Conservation (phyloP, 1,140 invertebrate genomes). For the Drosophila asahinai region DNA sequence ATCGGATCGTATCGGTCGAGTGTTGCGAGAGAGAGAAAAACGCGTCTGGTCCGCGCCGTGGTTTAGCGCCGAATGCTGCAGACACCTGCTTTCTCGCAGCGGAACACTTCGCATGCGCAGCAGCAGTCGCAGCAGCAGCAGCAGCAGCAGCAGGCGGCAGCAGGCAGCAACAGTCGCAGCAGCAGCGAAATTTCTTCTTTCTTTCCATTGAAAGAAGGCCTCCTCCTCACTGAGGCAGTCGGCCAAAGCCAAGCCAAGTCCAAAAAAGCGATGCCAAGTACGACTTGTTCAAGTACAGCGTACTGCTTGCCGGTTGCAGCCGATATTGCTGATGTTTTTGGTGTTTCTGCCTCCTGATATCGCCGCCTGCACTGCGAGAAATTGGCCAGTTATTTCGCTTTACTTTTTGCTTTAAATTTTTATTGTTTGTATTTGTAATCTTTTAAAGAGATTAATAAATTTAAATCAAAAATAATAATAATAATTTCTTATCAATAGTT, state of each 20-base stretch:
- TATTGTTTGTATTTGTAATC: no score
- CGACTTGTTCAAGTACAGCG: conserved; percentile 50
- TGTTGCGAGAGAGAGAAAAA: conserved; percentile 56
- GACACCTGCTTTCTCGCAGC: conserved; percentile 85
- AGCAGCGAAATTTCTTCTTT: conserved; percentile 74
- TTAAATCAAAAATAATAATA: no score
- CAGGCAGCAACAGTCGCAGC: conserved; percentile 32
- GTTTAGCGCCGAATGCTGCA: conserved; percentile 85
- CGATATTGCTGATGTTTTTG: conserved; percentile 20
- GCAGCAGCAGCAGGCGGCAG: conserved; percentile 26
- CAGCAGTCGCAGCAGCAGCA: conserved; percentile 47
- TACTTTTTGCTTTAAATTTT: not conserved
- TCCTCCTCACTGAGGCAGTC: conserved; percentile 55
- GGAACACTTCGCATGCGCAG: conserved; percentile 85
- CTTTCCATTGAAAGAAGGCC: conserved; percentile 64
- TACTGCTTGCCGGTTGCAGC: conserved; percentile 40
- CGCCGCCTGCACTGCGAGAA: not conserved
- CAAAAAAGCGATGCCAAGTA: conserved; percentile 47
- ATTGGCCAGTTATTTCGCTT: not conserved
- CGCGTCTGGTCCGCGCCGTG: conserved; percentile 85
- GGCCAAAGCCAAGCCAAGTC: conserved; percentile 45
- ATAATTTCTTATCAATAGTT: no score
- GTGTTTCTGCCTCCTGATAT: conserved; percentile 15
- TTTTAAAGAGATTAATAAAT: no score
- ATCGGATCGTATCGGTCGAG: conserved; percentile 9